These are phyloP conservation scores for Scyliorhinus canicula DNA, from an alignment of 2,797 vertebrate species.

Conservation along the genomic window DNA sequence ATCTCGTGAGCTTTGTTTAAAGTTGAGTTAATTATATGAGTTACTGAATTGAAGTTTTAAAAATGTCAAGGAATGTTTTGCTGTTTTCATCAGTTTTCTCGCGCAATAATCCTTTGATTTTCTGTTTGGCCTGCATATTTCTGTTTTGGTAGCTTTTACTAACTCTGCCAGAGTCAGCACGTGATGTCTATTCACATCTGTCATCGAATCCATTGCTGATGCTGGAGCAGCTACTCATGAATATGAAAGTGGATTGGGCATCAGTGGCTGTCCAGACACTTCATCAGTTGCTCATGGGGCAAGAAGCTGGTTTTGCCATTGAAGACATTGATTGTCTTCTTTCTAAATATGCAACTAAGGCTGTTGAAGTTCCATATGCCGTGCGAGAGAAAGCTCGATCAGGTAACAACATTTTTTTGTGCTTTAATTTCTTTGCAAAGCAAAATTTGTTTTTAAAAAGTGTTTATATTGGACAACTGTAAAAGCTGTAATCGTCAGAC, in stretches of 20 bases:
- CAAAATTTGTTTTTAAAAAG: neutral
- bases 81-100: neutral
- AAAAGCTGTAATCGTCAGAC: neutral
- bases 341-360: constrained; percentile 77
- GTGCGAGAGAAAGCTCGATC: constrained; percentile 72
- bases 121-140: constrained; percentile 12
- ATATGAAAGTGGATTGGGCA: constrained; percentile 93
- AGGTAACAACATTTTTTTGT: constrained; percentile 58
- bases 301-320: constrained; percentile 67
- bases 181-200: constrained; percentile 76
- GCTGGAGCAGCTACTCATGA: constrained; percentile 95
- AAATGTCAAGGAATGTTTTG: neutral
- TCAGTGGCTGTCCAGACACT: constrained; percentile 70
- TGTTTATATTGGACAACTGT: neutral
- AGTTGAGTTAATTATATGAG: neutral
- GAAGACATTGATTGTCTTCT: constrained; percentile 76
- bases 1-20: neutral
- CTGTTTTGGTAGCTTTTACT: constrained; percentile 68
- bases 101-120: neutral
- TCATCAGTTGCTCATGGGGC: constrained; percentile 65
- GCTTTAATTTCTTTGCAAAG: constrained; percentile 8
- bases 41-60: neutral
- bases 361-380: constrained; percentile 81
- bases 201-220: constrained; percentile 83
- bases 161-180: constrained; percentile 73